Base-by-base conservation (phyloP, 2,113 vertebrate genomes). In the Saccopteryx bilineata region DNA sequence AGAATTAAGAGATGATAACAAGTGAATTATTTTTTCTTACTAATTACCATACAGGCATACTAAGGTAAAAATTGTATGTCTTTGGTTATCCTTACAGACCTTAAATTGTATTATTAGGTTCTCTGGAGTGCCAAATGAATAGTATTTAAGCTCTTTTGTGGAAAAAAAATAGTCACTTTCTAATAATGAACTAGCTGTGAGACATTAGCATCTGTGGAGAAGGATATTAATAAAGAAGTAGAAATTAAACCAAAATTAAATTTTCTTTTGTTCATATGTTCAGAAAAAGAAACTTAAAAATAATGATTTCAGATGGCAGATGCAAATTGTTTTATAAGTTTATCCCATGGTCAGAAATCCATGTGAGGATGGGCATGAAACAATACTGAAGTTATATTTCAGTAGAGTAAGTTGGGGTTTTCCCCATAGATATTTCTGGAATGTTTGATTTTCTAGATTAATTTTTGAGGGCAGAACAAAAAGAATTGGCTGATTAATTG, bases 151-250 rank as follows among this genome's bases (percentile, higher is more conserved):
- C 56, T 54, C 58, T 92, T 89, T 17, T 65, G 66, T 48, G 50
- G 39, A 68, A 83, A 78, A 39, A 39, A 65, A 86, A 46, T 33
- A 48, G 13, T 80, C 33, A 33, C 58, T 91, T 96, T 94, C 48
- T 94, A 76, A 87, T 90, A 96, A 84, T 93, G 56, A 94, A 60
- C 60, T 89, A 60, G 50, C 83, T 93, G 58, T 93, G 80, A 91
- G 68, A 54, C 78, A 81, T 68, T 86, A 93, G 39, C 68, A 78
- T 92, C 18, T 65, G 54, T 79, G 66, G 65, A 85, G 81, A 94
- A 84, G 87, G 46, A 79, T 84, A 68, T 65, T 96, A 88, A 23
- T 65, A 71, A 97, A 96, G 94, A 92, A 85, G 18, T 18, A 86
- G 63, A 69, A 4, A 87, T 94, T 96, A 86, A 93, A 24, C 23